Evolutionary conservation across 1,140 invertebrate genomes (phyloP).

Genomic region (Eciton burchellii): DNA sequence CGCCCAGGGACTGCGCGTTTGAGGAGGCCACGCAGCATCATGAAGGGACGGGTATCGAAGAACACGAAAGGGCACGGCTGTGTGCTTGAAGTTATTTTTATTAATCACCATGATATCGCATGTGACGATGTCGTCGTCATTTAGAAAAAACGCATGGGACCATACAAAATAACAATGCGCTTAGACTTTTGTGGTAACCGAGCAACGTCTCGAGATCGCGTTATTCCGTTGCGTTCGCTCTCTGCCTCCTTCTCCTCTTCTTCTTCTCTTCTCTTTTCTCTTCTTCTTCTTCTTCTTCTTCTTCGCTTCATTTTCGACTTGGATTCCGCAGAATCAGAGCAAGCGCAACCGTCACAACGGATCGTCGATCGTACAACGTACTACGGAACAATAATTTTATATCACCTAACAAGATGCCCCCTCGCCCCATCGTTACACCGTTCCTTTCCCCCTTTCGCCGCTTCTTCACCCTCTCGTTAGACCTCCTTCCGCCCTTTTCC

Average conservation of each 20-base stretch:
- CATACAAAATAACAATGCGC: constrained; percentile 85
- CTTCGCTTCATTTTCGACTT: background rate
- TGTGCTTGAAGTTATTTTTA: constrained; percentile 78
- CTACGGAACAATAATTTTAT: constrained; percentile 70
- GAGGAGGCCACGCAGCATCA: background rate
- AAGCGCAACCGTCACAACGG: constrained; percentile 47
- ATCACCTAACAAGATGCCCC: constrained; percentile 61
- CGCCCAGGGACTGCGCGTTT: constrained; percentile 18
- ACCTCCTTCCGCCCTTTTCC: constrained; percentile 19
- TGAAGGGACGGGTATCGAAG: background rate
- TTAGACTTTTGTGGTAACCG: constrained; percentile 81
- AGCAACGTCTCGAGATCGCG: constrained; percentile 76
- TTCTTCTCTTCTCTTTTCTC: background rate
- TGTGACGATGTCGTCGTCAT: constrained; percentile 80
- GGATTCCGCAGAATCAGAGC: constrained; percentile 20
- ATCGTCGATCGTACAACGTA: constrained; percentile 61
- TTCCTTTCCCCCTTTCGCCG: constrained; percentile 5
- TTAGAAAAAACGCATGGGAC: constrained; percentile 83
- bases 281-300: background rate
- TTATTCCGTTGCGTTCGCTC: constrained; percentile 41
- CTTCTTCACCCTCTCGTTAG: constrained; percentile 43
- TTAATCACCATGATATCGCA: constrained; percentile 79
- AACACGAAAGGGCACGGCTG: background rate
- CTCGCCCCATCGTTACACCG: background rate
- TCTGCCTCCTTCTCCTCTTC: constrained; percentile 10